A percentile compares a stretch with the other conserved stretches of the same genome.
phyloP scores from a whole-genome alignment of 2,113 vertebrate species.

The Tylochromis polylepis region DNA sequence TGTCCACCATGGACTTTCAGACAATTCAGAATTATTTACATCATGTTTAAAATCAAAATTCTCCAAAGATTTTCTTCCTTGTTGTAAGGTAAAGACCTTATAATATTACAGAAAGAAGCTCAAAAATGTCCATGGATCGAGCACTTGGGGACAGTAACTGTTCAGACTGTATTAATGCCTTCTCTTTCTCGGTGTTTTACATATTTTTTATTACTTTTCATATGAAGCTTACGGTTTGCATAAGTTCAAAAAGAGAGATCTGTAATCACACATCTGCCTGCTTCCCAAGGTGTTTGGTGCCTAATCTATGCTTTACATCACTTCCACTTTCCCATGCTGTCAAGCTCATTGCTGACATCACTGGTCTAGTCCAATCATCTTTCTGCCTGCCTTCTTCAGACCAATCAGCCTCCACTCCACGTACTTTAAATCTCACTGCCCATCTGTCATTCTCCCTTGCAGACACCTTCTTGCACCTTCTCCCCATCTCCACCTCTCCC shows the following conservation, averaged over 20 bases:
- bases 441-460: not conserved
- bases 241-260: too few relatives aligned
- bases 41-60: not conserved
- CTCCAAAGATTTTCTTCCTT: not conserved
- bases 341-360: too few relatives aligned
- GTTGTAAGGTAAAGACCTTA: not conserved
- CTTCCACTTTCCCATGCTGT: too few relatives aligned
- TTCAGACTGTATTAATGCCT: fast-evolving
- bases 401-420: too few relatives aligned
- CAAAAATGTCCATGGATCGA: not conserved
- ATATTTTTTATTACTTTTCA: not conserved
- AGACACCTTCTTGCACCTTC: not conserved
- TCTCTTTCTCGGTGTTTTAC: not conserved
- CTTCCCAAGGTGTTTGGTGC: too few relatives aligned
- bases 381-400: too few relatives aligned
- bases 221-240: not conserved
- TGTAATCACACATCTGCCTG: too few relatives aligned
- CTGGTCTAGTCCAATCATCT: too few relatives aligned
- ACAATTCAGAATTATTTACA: not conserved
- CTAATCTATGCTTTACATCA: too few relatives aligned
- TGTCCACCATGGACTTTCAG: not conserved
- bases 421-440: too few relatives aligned
- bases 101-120: not conserved
- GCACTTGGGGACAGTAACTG: not conserved
- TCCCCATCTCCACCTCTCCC: not conserved